These are phyloP conservation scores for Malthinus flaveolus DNA, from an alignment of 2,888 invertebrate genomes.

Conservation along the genomic window DNA sequence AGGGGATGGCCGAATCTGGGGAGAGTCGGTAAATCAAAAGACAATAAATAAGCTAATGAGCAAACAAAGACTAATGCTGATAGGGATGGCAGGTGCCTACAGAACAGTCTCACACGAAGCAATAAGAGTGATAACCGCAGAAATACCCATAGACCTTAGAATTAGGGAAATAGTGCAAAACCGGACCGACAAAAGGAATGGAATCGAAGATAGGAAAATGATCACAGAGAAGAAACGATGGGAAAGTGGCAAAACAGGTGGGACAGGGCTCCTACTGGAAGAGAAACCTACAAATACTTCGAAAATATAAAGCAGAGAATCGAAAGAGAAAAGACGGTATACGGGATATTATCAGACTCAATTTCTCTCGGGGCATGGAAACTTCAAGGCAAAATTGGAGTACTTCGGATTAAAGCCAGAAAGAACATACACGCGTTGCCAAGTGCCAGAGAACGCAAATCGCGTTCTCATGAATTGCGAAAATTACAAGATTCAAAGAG, in stretches of 20 bases:
- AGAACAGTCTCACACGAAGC: slow-evolving; percentile 14
- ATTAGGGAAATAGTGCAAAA: no score
- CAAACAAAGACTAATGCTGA: slow-evolving; percentile 9
- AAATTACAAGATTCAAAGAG: no score
- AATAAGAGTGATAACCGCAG: slow-evolving; percentile 1
- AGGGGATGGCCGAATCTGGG: not conserved
- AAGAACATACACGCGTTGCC: no score
- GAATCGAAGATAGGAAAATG: not conserved
- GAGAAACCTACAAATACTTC: no score
- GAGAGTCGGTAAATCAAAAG: not conserved
- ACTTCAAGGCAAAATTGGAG: no score
- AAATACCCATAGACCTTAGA: slow-evolving; percentile 7
- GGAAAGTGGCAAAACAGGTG: not conserved
- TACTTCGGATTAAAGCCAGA: no score
- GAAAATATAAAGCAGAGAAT: no score
- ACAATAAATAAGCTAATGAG: not conserved
- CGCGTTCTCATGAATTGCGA: no score
- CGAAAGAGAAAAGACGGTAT: no score
- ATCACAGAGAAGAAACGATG: not conserved
- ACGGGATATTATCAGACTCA: no score
- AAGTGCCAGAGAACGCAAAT: no score
- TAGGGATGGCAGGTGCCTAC: slow-evolving; percentile 14
- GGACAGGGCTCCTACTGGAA: not conserved
- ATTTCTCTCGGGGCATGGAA: no score
- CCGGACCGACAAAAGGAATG: not conserved